Evolutionary conservation across 2,888 invertebrate species (phyloP), one percentile per base, ranked within the genome.

Genomic region (Bedellia somnulentella): DNA sequence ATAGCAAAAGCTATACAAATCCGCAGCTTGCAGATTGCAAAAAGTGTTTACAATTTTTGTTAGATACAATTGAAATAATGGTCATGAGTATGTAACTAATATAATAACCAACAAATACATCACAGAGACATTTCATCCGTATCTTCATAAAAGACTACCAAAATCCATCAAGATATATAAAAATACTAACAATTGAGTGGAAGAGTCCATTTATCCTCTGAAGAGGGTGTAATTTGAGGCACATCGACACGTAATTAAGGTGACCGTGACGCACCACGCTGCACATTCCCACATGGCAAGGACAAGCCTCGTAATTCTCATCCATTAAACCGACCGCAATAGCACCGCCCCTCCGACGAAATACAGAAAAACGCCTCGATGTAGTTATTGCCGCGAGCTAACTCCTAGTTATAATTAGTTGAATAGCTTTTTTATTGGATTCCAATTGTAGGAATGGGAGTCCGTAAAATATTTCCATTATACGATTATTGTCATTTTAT

Each of bases 151-250:
- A n/a, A n/a, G n/a, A n/a, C n/a, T n/a, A n/a, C n/a, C n/a, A n/a
- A n/a, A n/a, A n/a, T n/a, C n/a, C n/a, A n/a, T n/a, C n/a, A n/a
- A n/a, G n/a, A n/a, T n/a, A n/a, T n/a, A n/a, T n/a, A n/a, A n/a
- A n/a, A n/a, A n/a, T n/a, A n/a, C n/a, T n/a, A n/a, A n/a, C n/a
- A n/a, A n/a, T n/a, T n/a, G n/a, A n/a, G n/a, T n/a, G 15, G 4
- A 10, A 15, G 24, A 16, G 14, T n/a, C 29, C 29, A 16, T 24
- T 18, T 11, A 16, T 22, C 15, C 26, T 15, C 45, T 46, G 50
- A 51, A 44, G 56, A 59, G 62, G 50, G 58, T 71, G 59, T 71
- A 70, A 71, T 73, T 71, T 70, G 67, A 59, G 62, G 66, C 58
- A 60, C 57, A 55, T 60, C 57, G 57, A 51, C 54, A 49, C 52